Evolutionary conservation across 2,113 vertebrate species (phyloP), one percentile per base, ranked within the genome.

Genomic region (Rhinopomastus cyanomelas): DNA sequence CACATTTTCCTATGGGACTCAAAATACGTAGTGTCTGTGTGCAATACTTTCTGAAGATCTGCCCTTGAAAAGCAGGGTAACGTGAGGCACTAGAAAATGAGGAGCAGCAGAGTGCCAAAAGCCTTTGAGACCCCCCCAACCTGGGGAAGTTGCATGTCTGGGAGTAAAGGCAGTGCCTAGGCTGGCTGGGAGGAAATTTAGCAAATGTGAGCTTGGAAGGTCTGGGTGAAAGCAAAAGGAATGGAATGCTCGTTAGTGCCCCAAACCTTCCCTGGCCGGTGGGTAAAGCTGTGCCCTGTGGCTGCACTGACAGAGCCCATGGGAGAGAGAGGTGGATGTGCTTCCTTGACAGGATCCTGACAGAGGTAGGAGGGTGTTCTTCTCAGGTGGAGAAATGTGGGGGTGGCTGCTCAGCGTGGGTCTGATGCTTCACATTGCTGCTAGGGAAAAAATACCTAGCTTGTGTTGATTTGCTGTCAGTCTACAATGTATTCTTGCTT

Each of bases 361-460:
- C 66, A 65, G 75, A 61, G 77, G 84, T 86, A 26, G 88, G 90
- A 92, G 77, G 86, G 44, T 91, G 84, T 13, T 18, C 46, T 84
- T 89, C 88, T 88, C 88, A 81, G 86, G 88, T 94, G 74, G 53
- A 84, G 67, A 51, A 46, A 3, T 9, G 69, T 57, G 77, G 61
- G 52, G 57, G 86, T 12, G 77, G 86, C 77, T 86, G 61, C 16
- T 67, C 8, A 75, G 92, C 27, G 76, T 87, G 79, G 76, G 76
- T 64, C 81, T 92, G 55, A 62, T 21, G 88, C 37, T 69, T 73
- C 79, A 56, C 11, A 1, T 59, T 84, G 73, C 53, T 88, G 77
- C 82, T 85, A 67, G 42, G 42, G 34, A 55, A 81, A 53, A 78
- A 66, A 11, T 48, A 56, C 73, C 48, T 88, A 53, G 21, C 68